Base-by-base conservation (phyloP, 2,888 invertebrate species). In the Calameuta idolon region DNA sequence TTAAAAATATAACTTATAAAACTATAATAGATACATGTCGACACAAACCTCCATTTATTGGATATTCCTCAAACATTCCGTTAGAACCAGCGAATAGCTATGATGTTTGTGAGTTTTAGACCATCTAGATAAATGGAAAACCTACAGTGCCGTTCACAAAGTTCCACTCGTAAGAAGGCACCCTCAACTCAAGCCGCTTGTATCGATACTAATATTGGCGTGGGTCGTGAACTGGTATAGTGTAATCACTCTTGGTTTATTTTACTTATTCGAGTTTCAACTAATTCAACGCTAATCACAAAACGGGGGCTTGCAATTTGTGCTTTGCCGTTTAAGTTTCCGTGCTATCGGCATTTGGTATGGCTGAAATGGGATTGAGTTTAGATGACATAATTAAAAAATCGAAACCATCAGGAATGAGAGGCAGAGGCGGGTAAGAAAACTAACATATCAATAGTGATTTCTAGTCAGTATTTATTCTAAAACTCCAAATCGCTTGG, bases 351-450 rank as follows among this genome's bases (percentile, higher is more conserved):
- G 34, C 23, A 23, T 23, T 55, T 55, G 74, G 74, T 74, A 89
- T 89, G 89, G 89, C 87, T 82, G 89, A 89, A 84, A 82, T 81
- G 79, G 85, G 89, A 73, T 80, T 91, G 81, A 92, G 92, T 85
- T 86, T 92, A 80, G 92, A 92, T 86, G 92, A 92, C 82, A 92
- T 92, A 85, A 92, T 92, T 83, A 91, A 91, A 83, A 91, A 89
- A 79, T 84, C 86, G 33, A 90, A 90, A 87, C 86, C 86, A 77
- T 83, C 86, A 83, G 83, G 82, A 80, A 89, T 89, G 88, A 87
- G 89, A 77, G 87, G 88, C 76, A 86, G 87, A 84, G 87, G 89
- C 87, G 87, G 89, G 89, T 88, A 79, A 88, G 87, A 37, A 1
- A 68, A 79, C 68, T 74, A 33, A 71, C 69, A 34, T 71, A 71